phyloP scores from a whole-genome alignment of 2,797 vertebrate genomes.

The Sebastolobus alascanus region DNA sequence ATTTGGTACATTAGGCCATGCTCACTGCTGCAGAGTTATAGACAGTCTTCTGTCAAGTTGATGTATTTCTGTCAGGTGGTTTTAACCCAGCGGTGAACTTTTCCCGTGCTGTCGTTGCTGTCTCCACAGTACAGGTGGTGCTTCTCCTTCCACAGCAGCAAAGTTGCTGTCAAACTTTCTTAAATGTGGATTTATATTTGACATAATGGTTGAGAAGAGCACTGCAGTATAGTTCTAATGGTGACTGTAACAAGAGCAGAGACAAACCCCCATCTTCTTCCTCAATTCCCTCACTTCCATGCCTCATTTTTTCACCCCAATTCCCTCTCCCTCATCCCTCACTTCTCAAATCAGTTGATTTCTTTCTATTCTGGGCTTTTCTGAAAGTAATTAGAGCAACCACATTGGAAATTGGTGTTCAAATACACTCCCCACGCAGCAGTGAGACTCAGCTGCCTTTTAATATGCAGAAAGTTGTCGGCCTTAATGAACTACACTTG shows the following conservation, averaged over 20 bases:
- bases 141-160: constrained; percentile 23
- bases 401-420: constrained; percentile 3
- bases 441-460: constrained; percentile 36
- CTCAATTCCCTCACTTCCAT: neutral
- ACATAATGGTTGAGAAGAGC: constrained; percentile 50
- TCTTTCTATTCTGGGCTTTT: constrained; percentile 44
- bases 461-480: constrained; percentile 45
- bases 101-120: neutral
- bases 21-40: neutral
- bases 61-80: neutral
- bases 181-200: constrained; percentile 58
- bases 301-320: neutral
- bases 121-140: constrained; percentile 18
- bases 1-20: neutral
- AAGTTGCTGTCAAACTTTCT: constrained; percentile 47
- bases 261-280: constrained; percentile 13
- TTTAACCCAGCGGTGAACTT: constrained; percentile 32
- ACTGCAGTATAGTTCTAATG: constrained; percentile 42
- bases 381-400: constrained; percentile 54
- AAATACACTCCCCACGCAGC: constrained; percentile 29
- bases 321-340: neutral
- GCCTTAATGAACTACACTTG: constrained; percentile 56
- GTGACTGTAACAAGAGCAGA: constrained; percentile 16
- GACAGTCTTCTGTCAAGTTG: constrained; percentile 4
- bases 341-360: constrained; percentile 38